phyloP scores from a whole-genome alignment of 2,888 invertebrate species.

The Mayetiola destructor region DNA sequence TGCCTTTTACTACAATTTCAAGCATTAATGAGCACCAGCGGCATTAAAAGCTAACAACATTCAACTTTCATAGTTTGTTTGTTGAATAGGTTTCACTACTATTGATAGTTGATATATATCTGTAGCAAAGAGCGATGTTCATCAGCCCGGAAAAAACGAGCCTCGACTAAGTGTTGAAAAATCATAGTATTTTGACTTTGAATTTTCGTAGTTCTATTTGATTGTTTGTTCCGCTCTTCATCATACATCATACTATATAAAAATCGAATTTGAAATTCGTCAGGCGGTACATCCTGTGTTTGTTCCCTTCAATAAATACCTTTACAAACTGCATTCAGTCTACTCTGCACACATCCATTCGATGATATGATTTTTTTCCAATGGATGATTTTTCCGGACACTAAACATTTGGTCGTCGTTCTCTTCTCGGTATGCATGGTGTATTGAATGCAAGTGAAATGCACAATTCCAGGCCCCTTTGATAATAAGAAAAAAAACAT shows the following conservation, averaged over 20 bases:
- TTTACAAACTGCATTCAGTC: background rate
- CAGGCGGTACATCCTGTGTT: conserved; percentile 12
- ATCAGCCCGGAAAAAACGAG: background rate
- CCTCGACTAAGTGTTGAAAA: conserved; percentile 11
- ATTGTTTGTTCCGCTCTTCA: too few relatives aligned
- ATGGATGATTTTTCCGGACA: conserved; percentile 9
- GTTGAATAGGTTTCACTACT: too few relatives aligned
- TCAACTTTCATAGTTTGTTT: too few relatives aligned
- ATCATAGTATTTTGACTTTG: conserved; percentile 9
- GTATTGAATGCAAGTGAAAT: conserved; percentile 12
- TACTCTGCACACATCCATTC: background rate
- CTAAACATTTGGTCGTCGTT: background rate
- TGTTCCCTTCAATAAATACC: conserved; percentile 1
- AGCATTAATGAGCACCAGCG: too few relatives aligned
- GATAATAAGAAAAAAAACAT: background rate
- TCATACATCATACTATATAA: background rate
- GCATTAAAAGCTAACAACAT: too few relatives aligned
- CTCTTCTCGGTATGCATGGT: too few relatives aligned
- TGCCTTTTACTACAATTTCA: too few relatives aligned
- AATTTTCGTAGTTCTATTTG: background rate
- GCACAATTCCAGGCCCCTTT: background rate
- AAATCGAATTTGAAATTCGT: conserved; percentile 1
- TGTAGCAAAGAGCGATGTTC: too few relatives aligned
- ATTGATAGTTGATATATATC: too few relatives aligned
- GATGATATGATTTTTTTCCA: conserved; percentile 3